Evolutionary conservation across 2,888 invertebrate species (phyloP).

Genomic region (Bellardia pandia): DNA sequence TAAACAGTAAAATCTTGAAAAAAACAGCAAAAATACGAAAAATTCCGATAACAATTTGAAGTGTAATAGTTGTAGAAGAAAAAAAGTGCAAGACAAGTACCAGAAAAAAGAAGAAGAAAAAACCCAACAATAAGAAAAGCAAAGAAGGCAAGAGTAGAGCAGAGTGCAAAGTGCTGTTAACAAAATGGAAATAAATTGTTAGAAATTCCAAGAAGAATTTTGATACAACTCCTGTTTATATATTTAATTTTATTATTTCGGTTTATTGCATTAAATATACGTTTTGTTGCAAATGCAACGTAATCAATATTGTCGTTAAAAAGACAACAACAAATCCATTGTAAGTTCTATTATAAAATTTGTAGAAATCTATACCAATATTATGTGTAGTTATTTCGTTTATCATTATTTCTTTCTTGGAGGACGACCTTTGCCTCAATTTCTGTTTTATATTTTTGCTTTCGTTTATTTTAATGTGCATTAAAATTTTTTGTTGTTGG

Average conservation of each 20-base stretch:
- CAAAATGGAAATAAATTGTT: conserved; percentile 60
- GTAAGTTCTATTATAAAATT: conserved; percentile 36
- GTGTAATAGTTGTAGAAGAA: conserved; percentile 2
- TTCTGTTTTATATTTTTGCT: conserved; percentile 10
- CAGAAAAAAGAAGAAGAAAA: conserved; percentile 19
- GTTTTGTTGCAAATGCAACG: conserved; percentile 49
- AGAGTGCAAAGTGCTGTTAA: conserved; percentile 32
- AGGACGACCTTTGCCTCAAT: conserved; percentile 59
- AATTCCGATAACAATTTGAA: conserved; percentile 45
- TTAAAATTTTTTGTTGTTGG: conserved; percentile 1
- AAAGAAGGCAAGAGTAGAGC: conserved; percentile 5
- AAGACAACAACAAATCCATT: background rate
- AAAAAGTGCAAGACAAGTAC: conserved; percentile 57
- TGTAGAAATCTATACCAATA: background rate
- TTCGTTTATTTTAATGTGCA: conserved; percentile 13
- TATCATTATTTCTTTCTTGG: conserved; percentile 32
- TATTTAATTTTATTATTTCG: conserved; percentile 24
- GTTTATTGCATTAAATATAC: background rate
- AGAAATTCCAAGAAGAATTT: conserved; percentile 62
- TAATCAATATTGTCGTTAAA: conserved; percentile 36
- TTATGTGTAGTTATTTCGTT: conserved; percentile 37
- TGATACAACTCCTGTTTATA: conserved; percentile 39
- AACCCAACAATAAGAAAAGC: conserved; percentile 28
- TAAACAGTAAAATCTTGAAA: background rate
- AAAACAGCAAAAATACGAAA: background rate